phyloP scores from a whole-genome alignment of 2,888 invertebrate genomes.

The Bombyx huttoni region DNA sequence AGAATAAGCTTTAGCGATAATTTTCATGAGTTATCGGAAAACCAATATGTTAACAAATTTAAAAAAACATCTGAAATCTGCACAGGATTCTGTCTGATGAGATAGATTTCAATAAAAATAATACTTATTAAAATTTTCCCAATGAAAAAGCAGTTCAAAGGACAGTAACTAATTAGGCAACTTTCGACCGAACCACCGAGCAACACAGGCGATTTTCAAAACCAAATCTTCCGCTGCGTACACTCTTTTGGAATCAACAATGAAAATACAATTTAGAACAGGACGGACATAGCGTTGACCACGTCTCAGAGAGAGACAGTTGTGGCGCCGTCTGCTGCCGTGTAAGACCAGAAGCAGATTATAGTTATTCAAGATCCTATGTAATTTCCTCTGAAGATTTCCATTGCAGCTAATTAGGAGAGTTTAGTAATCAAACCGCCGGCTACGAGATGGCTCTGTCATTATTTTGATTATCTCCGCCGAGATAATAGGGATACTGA shows the following conservation, averaged over 20 bases:
- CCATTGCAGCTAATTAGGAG: slow-evolving; percentile 57
- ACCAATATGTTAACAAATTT: no score
- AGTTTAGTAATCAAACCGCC: slow-evolving; percentile 16
- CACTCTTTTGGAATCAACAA: neutral
- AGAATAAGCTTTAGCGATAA: no score
- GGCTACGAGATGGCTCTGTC: slow-evolving; percentile 19
- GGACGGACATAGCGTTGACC: neutral
- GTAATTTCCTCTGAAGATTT: slow-evolving; percentile 52
- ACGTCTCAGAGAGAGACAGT: neutral
- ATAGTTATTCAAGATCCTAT: slow-evolving; percentile 43
- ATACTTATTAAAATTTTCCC: no score
- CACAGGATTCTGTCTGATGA: no score
- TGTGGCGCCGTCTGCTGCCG: slow-evolving; percentile 1
- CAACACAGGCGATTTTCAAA: neutral
- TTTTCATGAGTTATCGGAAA: no score
- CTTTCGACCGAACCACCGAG: neutral
- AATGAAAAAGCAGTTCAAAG: no score
- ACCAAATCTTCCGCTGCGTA: neutral
- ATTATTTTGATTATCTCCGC: slow-evolving; percentile 33
- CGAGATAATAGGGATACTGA: slow-evolving; percentile 9
- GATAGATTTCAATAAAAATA: no score
- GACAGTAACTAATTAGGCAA: neutral
- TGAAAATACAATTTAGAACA: neutral
- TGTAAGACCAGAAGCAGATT: slow-evolving; percentile 68
- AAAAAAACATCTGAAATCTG: no score